Percentiles rank a stretch among this genome's conserved stretches.
Evolutionary conservation across 2,888 invertebrate genomes (phyloP).

Genomic region (Galeopsomyia nigrocyanea): DNA sequence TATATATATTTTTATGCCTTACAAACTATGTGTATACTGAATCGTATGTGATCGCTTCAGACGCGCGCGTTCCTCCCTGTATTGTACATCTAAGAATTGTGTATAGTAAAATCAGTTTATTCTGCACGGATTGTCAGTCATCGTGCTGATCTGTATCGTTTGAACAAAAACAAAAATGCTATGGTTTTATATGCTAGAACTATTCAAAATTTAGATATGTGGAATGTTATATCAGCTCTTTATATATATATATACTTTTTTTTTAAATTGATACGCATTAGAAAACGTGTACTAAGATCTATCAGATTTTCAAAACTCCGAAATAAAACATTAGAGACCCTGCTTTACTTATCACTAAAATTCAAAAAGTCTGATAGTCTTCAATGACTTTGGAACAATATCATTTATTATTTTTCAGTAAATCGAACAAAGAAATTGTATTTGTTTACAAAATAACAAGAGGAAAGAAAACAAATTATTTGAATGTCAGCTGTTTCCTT

Average conservation of each 20-base stretch:
- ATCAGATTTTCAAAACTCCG: slow-evolving; percentile 10
- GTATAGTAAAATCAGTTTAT: slow-evolving; percentile 22
- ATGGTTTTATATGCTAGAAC: slow-evolving; percentile 41
- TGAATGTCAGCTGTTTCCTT: slow-evolving; percentile 19
- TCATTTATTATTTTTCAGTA: no score
- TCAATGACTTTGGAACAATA: no score
- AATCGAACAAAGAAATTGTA: background rate
- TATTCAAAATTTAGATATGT: slow-evolving; percentile 47
- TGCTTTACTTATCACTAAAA: slow-evolving; percentile 20
- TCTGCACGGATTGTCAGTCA: slow-evolving; percentile 14
- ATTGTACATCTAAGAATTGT: slow-evolving; percentile 10
- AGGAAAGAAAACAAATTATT: slow-evolving; percentile 33
- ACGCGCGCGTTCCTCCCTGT: slow-evolving; percentile 10
- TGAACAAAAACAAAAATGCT: slow-evolving; percentile 32
- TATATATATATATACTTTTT: background rate
- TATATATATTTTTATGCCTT: slow-evolving; percentile 37
- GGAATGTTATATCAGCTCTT: slow-evolving; percentile 20
- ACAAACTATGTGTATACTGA: slow-evolving; percentile 43
- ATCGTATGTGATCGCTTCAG: slow-evolving; percentile 27
- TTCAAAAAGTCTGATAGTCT: slow-evolving; percentile 15
- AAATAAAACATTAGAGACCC: slow-evolving; percentile 26
- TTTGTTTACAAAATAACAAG: background rate
- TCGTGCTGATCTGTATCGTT: slow-evolving; percentile 21
- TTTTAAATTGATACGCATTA: slow-evolving; percentile 10
- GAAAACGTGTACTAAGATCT: background rate